phyloP scores from a whole-genome alignment of 2,888 invertebrate species.

The Melanotus villosus region DNA sequence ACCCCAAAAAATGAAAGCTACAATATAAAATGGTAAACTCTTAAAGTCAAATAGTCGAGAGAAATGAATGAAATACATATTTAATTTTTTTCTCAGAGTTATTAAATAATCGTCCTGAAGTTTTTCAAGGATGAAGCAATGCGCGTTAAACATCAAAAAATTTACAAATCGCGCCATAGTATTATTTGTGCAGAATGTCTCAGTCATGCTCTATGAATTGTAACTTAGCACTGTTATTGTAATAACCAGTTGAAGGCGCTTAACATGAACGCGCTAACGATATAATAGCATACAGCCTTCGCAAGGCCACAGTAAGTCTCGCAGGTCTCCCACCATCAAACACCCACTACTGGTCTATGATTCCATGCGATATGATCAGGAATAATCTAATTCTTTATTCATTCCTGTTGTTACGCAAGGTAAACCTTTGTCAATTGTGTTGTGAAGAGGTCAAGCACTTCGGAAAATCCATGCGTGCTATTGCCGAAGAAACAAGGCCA shows the following conservation, averaged over 20 bases:
- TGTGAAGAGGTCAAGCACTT: constrained; percentile 27
- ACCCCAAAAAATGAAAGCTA: too few species aligned
- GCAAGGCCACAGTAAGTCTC: constrained; percentile 53
- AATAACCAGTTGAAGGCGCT: constrained; percentile 50
- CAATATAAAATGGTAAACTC: too few species aligned
- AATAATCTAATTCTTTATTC: constrained; percentile 36
- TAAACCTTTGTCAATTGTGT: constrained; percentile 29
- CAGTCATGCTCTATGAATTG: constrained; percentile 40
- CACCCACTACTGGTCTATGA: constrained; percentile 56
- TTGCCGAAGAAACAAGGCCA: constrained; percentile 16
- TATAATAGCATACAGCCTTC: constrained; percentile 54
- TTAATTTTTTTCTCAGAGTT: too few species aligned
- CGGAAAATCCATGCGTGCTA: constrained; percentile 15
- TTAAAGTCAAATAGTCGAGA: too few species aligned
- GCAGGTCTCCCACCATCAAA: constrained; percentile 52
- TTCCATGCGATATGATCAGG: constrained; percentile 41
- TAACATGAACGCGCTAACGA: constrained; percentile 50
- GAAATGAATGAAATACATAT: too few species aligned
- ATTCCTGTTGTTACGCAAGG: constrained; percentile 32
- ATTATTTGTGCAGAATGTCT: constrained; percentile 23
- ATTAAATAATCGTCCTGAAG: too few species aligned
- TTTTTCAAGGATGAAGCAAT: too few species aligned
- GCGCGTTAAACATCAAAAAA: not conserved
- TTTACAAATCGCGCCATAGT: not conserved
- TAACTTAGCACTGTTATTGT: constrained; percentile 44